A percentile compares a stretch with the other conserved stretches of the same genome.
Conservation (phyloP, 2,888 invertebrate genomes). For the Oxystoma pomonae region DNA sequence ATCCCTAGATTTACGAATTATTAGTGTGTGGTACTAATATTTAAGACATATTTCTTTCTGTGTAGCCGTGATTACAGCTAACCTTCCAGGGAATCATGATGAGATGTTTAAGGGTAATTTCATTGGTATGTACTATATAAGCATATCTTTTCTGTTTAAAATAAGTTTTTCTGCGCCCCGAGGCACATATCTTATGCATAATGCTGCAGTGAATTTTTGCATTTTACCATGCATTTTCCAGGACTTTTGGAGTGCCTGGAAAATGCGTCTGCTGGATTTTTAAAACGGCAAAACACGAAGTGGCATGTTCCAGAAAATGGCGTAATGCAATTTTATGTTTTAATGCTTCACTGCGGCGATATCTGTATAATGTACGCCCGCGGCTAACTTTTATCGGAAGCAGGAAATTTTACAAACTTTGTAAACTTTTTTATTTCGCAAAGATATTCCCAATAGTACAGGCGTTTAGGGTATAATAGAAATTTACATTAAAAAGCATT, state of each 20-base stretch:
- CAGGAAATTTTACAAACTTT: neutral
- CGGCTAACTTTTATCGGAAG: neutral
- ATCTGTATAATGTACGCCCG: neutral
- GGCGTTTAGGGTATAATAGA: too few species aligned
- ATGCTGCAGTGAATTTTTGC: constrained; percentile 10
- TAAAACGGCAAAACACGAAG: neutral
- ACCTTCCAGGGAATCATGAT: too few species aligned
- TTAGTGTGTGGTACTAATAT: too few species aligned
- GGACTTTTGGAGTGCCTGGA: neutral
- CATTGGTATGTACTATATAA: too few species aligned
- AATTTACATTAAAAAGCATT: too few species aligned
- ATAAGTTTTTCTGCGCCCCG: neutral
- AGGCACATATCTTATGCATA: constrained; percentile 11
- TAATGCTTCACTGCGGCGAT: neutral
- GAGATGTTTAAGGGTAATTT: too few species aligned
- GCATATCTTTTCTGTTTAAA: neutral
- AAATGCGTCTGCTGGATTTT: neutral
- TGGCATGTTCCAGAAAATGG: neutral
- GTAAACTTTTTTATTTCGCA: too few species aligned
- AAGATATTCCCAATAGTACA: too few species aligned
- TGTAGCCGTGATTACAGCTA: too few species aligned
- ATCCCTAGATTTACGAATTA: too few species aligned
- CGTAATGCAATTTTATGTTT: neutral
- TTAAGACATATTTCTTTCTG: too few species aligned
- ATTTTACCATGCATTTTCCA: constrained; percentile 11